Base-by-base conservation (phyloP, 2,888 invertebrate species). In the Apoda limacodes region DNA sequence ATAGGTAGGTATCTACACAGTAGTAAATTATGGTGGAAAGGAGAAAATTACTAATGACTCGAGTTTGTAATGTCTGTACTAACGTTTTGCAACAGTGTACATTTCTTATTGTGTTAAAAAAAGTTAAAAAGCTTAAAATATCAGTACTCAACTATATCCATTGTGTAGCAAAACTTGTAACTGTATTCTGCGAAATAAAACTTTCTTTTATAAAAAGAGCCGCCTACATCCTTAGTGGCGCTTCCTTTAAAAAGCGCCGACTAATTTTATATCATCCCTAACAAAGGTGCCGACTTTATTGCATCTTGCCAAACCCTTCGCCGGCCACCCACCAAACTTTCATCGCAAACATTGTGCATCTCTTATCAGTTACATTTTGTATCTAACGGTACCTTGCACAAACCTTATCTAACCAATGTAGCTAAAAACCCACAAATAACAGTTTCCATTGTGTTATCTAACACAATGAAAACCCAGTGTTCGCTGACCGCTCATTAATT, bases 181-280 rank as follows among this genome's bases (percentile, higher is more conserved):
- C 71, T 65, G 63, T 67, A n/a, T 69, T 59, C 50, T 34, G 33
- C 15, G 41, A 58, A 70, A 75, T 65, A 65, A 71, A 74, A 69
- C 62, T 72, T 70, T 72, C 65, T 60, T 59, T 49, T 17, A 6
- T 7, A 6, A 6, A 6, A 17, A 7, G 7, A 6, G 17, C 42
- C 38, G 44, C 38, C 35, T 56, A 48, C 38, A 42, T 52, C 45
- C 35, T 48, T 45, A 49, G 47, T 55, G 59, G 60, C 62, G 67
- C 58, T 59, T 54, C 37, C 37, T 40, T 43, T 50, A 55, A 72
- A 70, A 71, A 52, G 43, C 31, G 46, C 74, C 74, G 69, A 60
- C 55, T 50, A 60, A 72, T 50, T 74, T 60, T 76, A 74, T 75
- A 72, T 58, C 64, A 51, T 33, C 40, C 44, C 50, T 48, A 34